Percentiles rank a stretch among this genome's conserved stretches.
These are phyloP conservation scores for Acromyrmex heyeri DNA, from an alignment of 1,140 invertebrate species.

Conservation along the genomic window DNA sequence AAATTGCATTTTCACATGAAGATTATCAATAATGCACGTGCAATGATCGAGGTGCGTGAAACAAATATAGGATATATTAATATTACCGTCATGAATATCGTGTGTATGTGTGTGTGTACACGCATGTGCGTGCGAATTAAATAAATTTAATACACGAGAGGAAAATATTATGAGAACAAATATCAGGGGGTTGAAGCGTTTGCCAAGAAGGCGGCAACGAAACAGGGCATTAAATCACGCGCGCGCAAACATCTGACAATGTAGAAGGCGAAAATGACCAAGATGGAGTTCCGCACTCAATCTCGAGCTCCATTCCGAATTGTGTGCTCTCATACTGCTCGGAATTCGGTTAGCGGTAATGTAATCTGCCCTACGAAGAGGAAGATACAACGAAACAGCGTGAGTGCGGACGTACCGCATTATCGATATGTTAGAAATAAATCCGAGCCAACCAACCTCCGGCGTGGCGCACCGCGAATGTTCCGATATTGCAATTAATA, in stretches of 20 bases:
- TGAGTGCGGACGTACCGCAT: background rate
- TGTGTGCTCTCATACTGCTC: background rate
- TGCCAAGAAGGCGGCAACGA: background rate
- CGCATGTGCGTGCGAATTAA: background rate
- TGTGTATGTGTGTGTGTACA: background rate
- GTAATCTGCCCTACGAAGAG: slow-evolving; percentile 11
- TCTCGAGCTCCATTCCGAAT: slow-evolving; percentile 8
- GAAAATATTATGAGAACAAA: slow-evolving; percentile 42
- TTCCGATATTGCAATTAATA: slow-evolving; percentile 14
- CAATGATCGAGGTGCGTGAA: background rate
- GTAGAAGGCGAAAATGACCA: slow-evolving; percentile 36
- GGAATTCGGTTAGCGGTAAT: slow-evolving; percentile 50
- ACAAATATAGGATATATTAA: background rate
- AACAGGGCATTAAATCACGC: slow-evolving; percentile 39
- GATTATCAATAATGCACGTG: background rate
- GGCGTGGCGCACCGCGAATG: background rate
- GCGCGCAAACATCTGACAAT: background rate
- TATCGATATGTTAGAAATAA: background rate
- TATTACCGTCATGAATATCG: background rate
- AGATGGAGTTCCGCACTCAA: slow-evolving; percentile 45
- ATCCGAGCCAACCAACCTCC: background rate
- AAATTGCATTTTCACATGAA: slow-evolving; percentile 17
- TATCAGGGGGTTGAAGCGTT: background rate
- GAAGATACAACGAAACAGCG: background rate
- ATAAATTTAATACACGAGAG: background rate